These are phyloP conservation scores for Microtus oregoni DNA, from an alignment of 2,113 vertebrate genomes.

Conservation along the genomic window DNA sequence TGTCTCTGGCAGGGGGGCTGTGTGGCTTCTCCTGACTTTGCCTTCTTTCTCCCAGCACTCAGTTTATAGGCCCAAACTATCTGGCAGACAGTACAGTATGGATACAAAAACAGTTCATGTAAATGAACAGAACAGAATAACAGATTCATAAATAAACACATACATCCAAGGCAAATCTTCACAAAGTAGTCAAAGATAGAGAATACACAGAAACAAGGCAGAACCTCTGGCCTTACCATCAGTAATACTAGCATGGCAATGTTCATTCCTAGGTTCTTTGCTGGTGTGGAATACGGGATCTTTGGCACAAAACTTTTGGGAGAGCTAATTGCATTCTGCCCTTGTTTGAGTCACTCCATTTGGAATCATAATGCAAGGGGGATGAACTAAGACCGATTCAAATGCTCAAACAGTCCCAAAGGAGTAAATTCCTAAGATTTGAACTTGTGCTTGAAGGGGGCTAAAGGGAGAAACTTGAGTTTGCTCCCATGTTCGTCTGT, in stretches of 20 bases:
- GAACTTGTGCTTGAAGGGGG: background rate
- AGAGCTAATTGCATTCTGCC: slow-evolving; percentile 37
- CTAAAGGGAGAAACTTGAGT: background rate
- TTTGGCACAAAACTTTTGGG: slow-evolving; percentile 13
- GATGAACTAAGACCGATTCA: slow-evolving; percentile 3
- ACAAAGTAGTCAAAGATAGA: background rate
- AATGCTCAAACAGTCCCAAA: background rate
- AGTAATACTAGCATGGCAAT: background rate
- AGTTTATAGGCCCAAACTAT: background rate
- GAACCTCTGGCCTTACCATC: slow-evolving; percentile 1
- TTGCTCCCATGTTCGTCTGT: background rate
- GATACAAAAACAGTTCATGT: background rate
- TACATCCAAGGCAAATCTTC: background rate
- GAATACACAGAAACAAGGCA: background rate
- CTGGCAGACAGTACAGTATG: too few species aligned
- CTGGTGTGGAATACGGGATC: background rate
- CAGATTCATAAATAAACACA: background rate
- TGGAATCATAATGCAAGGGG: slow-evolving; percentile 44
- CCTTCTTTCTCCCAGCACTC: too few species aligned
- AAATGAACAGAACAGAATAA: background rate
- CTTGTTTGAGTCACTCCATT: slow-evolving; percentile 55
- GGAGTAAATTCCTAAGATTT: background rate
- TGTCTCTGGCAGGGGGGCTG: too few species aligned
- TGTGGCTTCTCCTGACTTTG: too few species aligned
- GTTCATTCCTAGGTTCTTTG: slow-evolving; percentile 6